Percentiles rank a stretch among this genome's conserved stretches.
phyloP scores from a whole-genome alignment of 1,140 invertebrate species.

The Papilio xuthus region DNA sequence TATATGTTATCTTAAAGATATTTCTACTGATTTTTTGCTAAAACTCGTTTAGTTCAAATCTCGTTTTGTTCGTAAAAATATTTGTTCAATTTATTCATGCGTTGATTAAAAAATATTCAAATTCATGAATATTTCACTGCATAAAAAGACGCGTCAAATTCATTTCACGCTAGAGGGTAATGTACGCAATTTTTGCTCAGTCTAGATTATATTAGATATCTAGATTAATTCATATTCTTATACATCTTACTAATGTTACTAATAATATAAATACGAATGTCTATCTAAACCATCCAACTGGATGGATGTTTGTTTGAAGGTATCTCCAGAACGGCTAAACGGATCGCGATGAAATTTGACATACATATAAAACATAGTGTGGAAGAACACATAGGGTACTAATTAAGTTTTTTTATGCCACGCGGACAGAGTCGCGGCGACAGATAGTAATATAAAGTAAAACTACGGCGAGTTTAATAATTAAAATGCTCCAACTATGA shows the following conservation, averaged over 20 bases:
- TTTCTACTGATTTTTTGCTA: too few relatives aligned
- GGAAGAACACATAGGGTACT: too few relatives aligned
- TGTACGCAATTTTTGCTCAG: not conserved
- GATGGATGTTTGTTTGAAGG: too few relatives aligned
- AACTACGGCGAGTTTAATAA: not conserved
- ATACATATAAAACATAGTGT: too few relatives aligned
- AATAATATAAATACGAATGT: not conserved
- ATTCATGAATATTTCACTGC: not conserved
- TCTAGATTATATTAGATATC: not conserved
- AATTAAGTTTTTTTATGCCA: too few relatives aligned
- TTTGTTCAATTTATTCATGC: not conserved
- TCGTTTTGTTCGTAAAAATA: not conserved
- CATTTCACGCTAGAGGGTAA: conserved; percentile 12
- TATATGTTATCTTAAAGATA: too few relatives aligned
- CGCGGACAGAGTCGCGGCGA: too few relatives aligned
- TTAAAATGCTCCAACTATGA: not conserved
- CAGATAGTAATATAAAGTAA: too few relatives aligned
- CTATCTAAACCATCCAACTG: too few relatives aligned
- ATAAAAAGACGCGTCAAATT: conserved; percentile 1
- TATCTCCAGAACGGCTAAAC: too few relatives aligned
- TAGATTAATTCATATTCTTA: not conserved
- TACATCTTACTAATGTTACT: not conserved
- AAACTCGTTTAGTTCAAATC: not conserved
- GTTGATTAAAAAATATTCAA: not conserved
- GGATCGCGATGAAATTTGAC: too few relatives aligned